Evolutionary conservation across 2,797 vertebrate species (phyloP), one percentile per base, ranked within the genome.

Genomic region (Nyctibius grandis): DNA sequence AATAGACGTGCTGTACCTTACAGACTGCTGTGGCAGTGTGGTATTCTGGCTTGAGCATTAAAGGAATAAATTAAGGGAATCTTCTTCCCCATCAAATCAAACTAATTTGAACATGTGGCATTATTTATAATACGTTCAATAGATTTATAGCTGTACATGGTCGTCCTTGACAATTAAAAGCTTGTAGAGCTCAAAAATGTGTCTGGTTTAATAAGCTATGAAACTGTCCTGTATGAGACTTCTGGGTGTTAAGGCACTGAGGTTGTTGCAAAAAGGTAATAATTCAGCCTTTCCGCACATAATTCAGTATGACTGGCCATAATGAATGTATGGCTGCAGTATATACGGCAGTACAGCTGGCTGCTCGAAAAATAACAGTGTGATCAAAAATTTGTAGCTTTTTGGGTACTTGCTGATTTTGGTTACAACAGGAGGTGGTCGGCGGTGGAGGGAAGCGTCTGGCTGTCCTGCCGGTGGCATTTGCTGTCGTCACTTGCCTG

Each of bases 291-390:
- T 33, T 64, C 42, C 29, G 7, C 67, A 26, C 68, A n/a, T 88
- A 85, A 75, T 95, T 82, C 26, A 28, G 3, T 50, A 19, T 65
- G 53, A 69, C 25, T 7, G 12, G 14, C 75, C 38, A 13, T 93
- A 91, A 87, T 63, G 86, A 88, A 68, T 26, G 15, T 93, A 54
- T 78, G 65, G 22, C 51, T 90, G 45, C 80, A 44, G 47, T 77
- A 25, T 70, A 69, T 77, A 91, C 90, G 65, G 87, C 92, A 91
- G 74, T 85, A 64, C n/a, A 45, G 26, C 63, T 1, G 1, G 36
- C 40, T 38, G 45, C 51, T 84, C 92, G 68, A 78, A 91, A 89
- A 96, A 81, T 74, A 83, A 53, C 9, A 5, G 6, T 28, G 36
- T 15, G 57, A 88, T 87, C 75, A 70, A 65, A 73, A 34, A 9